phyloP scores from a whole-genome alignment of 2,797 vertebrate genomes.

The Echeneis naucrates region DNA sequence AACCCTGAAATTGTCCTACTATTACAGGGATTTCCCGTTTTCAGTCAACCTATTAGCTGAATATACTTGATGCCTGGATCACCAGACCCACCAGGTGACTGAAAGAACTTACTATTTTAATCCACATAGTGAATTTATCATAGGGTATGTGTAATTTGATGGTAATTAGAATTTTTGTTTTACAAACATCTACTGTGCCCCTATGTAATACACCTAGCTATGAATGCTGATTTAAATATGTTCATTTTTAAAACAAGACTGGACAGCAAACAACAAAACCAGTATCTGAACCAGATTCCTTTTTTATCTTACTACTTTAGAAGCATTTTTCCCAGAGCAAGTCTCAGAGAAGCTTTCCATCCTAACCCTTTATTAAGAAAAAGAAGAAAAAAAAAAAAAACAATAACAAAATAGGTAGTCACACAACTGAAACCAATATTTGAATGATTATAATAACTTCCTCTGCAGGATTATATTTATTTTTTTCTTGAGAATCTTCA shows the following conservation, averaged over 20 bases:
- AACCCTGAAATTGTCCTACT: constrained; percentile 8
- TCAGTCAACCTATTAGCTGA: background rate
- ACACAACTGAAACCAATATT: constrained; percentile 43
- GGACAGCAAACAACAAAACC: background rate
- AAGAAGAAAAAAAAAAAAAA: no score
- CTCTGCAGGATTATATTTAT: constrained; percentile 15
- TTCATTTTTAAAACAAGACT: background rate
- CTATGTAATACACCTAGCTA: background rate
- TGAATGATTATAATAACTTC: constrained; percentile 48
- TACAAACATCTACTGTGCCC: background rate
- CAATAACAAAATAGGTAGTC: constrained; percentile 34
- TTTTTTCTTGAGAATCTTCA: constrained; percentile 43
- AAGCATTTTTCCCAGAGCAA: constrained; percentile 16
- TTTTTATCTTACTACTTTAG: constrained; percentile 1
- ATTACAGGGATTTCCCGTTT: background rate
- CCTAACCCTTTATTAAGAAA: constrained; percentile 1
- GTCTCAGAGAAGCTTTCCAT: constrained; percentile 38
- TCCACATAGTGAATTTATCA: background rate
- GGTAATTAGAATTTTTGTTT: background rate
- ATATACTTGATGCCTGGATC: background rate
- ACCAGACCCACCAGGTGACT: no score
- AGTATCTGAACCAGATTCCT: background rate
- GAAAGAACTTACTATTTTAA: background rate
- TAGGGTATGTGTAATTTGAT: background rate
- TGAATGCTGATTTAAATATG: background rate